Base-by-base conservation (phyloP, 1,140 invertebrate species). In the Cydia amplana region DNA sequence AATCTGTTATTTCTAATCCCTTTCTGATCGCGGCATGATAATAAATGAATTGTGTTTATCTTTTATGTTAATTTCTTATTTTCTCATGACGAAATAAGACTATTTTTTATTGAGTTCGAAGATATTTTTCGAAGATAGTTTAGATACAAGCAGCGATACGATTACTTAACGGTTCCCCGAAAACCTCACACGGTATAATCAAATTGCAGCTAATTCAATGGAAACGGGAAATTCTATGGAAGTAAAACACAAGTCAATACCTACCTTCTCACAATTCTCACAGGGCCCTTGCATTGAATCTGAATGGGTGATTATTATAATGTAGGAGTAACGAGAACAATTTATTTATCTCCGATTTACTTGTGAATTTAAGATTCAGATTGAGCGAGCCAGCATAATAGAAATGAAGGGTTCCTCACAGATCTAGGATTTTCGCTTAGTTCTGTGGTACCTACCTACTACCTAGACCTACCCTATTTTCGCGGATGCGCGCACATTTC, bases 141-240 rank as follows among this genome's bases (percentile, higher is more conserved):
- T 60, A 23, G 20, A 60, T 60, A 55, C 51, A 55, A 55, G 51
- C 51, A 55, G 51, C n/a, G n/a, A 55, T 18, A 46, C 43, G 43
- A 46, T 46, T 16, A 46, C 43, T 4, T 55, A 60, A n/a, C 55
- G 55, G 55, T 60, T 60, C 20, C 10, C 55, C 55, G 55, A 60
- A 60, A 60, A 60, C 20, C 55, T 60, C 55, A 23, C 55, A 60
- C 18, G 55, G 20, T 23, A 60, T 60, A 60, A 23, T 60, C 55
- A 60, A 60, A 60, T 60, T 60, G 55, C 55, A 60, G n/a, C 55
- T 10, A 60, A 23, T 60, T 60, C 20, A 23, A 60, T 23, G 55
- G 55, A 60, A 60, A 23, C 10, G 55, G 9, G 55, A 60, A 60
- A 23, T 60, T 60, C 20, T 23, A 10, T 60, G n/a, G 51, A 55